Percentiles rank a stretch among this genome's conserved stretches.
Conservation (phyloP, 2,797 vertebrate species). For the Ibycter americanus region DNA sequence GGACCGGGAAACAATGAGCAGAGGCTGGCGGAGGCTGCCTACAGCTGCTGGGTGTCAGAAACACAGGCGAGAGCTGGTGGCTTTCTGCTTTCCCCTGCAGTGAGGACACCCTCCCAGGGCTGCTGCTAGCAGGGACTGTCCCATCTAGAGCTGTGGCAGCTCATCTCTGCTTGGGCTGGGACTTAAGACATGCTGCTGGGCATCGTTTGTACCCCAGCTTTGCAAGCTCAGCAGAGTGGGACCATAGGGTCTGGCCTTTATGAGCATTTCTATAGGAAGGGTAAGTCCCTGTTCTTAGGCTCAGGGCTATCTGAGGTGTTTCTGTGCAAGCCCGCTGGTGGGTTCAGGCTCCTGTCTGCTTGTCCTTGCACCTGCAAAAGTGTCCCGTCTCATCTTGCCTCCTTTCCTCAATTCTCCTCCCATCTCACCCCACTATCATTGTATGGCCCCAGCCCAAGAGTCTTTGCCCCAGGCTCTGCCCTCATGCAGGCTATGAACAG, state of each 20-base stretch:
- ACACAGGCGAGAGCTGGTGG: not conserved
- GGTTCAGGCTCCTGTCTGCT: not conserved
- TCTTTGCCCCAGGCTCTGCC: accelerated
- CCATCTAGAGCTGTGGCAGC: not conserved
- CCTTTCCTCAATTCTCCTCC: not conserved
- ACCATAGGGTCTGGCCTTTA: not conserved
- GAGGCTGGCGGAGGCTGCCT: conserved; percentile 15
- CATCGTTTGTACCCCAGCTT: accelerated
- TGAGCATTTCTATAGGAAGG: not conserved
- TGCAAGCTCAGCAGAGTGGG: not conserved
- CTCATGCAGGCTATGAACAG: not conserved
- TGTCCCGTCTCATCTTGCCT: not conserved
- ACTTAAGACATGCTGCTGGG: not conserved
- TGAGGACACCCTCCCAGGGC: not conserved
- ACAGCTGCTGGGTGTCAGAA: not conserved
- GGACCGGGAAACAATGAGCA: not conserved
- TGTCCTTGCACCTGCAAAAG: not conserved
- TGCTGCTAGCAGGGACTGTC: not conserved
- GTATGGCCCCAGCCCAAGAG: not conserved
- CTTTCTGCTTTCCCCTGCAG: not conserved
- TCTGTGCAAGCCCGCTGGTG: accelerated
- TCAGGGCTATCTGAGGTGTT: not conserved
- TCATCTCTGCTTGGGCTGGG: not conserved
- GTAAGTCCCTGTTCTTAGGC: not conserved
- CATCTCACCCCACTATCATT: not conserved